These are phyloP conservation scores for Cyrtodaria siliqua DNA, from an alignment of 2,888 invertebrate species.

Conservation along the genomic window DNA sequence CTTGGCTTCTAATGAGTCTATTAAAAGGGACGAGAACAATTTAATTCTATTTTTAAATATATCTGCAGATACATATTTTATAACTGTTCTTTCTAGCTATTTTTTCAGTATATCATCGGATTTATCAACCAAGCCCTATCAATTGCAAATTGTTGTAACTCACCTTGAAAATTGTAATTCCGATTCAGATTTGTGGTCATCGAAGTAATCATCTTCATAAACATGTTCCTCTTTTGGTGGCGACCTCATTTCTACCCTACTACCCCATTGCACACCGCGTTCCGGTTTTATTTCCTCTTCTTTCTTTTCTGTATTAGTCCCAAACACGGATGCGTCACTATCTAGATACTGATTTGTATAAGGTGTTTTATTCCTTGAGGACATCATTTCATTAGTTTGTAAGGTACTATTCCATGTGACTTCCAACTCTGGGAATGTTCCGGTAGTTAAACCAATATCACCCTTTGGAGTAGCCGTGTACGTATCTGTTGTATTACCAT, in stretches of 20 bases:
- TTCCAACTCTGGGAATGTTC: conserved; percentile 38
- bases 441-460: conserved; percentile 37
- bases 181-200: neutral
- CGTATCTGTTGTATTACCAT: conserved; percentile 7
- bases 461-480: conserved; percentile 11
- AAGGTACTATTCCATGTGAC: conserved; percentile 47
- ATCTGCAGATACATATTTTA: too few relatives aligned
- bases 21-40: too few relatives aligned
- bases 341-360: conserved; percentile 32
- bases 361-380: conserved; percentile 2
- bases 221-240: neutral
- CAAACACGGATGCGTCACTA: conserved; percentile 21
- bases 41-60: too few relatives aligned
- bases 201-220: neutral
- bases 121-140: too few relatives aligned
- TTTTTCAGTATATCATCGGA: too few relatives aligned
- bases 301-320: neutral
- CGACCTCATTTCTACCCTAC: neutral
- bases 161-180: neutral
- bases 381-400: neutral
- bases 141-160: too few relatives aligned
- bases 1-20: too few relatives aligned
- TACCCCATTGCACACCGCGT: conserved; percentile 33
- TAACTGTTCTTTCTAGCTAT: too few relatives aligned
- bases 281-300: conserved; percentile 3